Percentiles rank a stretch among this genome's conserved stretches.
phyloP scores from a whole-genome alignment of 2,888 invertebrate genomes.

The Aspidapion aeneum region DNA sequence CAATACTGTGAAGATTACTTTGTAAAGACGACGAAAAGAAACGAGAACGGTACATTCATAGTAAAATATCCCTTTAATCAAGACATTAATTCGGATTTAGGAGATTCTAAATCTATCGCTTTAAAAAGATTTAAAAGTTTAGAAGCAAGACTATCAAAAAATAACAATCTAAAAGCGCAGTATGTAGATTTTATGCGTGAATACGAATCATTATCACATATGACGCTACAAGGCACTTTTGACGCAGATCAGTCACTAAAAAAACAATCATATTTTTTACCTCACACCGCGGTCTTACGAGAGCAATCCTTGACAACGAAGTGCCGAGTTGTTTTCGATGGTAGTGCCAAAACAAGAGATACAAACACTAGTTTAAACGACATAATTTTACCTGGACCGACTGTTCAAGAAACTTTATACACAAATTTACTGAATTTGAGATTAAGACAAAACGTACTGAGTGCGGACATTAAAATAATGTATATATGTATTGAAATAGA shows the following conservation, averaged over 20 bases:
- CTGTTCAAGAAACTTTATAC: conserved; percentile 35
- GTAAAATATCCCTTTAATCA: conserved; percentile 9
- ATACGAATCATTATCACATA: conserved; percentile 11
- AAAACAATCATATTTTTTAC: background rate
- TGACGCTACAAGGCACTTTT: too few relatives aligned
- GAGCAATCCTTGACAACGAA: conserved; percentile 33
- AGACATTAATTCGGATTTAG: background rate
- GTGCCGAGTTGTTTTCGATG: conserved; percentile 37
- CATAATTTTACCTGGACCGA: conserved; percentile 33
- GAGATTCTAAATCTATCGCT: background rate
- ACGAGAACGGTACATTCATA: conserved; percentile 5
- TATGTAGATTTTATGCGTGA: conserved; percentile 10
- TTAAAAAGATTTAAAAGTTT: conserved; percentile 1
- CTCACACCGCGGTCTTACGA: conserved; percentile 39
- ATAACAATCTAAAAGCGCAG: background rate
- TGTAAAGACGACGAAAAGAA: background rate
- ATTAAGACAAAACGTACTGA: background rate
- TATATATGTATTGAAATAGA: conserved; percentile 7
- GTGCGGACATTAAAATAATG: conserved; percentile 10
- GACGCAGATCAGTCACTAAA: background rate
- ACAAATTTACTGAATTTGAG: conserved; percentile 29
- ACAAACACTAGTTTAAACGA: conserved; percentile 38
- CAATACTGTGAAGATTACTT: background rate
- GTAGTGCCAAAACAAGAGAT: conserved; percentile 27
- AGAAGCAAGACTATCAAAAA: background rate